Base-by-base conservation (phyloP, 2,797 vertebrate species). In the Mormyrops boulengeri region DNA sequence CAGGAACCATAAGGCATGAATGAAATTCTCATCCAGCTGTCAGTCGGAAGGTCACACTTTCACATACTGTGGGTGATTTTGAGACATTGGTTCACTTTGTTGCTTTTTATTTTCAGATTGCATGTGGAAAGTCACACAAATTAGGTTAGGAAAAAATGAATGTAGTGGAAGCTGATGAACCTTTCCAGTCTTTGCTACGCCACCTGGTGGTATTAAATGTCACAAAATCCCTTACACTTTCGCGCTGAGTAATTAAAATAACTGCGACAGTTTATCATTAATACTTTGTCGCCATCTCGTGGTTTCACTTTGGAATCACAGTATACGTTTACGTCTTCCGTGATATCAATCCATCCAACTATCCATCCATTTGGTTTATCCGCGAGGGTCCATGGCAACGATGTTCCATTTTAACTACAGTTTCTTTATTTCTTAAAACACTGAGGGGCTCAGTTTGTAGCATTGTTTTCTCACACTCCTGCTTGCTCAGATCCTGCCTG, bases 281-380 rank as follows among this genome's bases (percentile, higher is more conserved):
- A 41, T 82, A 47, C 77, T 44, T 19, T 82, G 77, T 82, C 77
- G 77, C 77, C 77, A 82, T 82, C 77, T 82, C 38, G 77, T 82
- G 77, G 77, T 44, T 82, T 82, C 7, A 82, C 77, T 47, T 82
- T 44, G 17, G 41, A 82, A 82, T 82, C 19, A 47, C 77, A 82
- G 7, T 82, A 11, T 77, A 41, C 1, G 38, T 38, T 38, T 38
- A 73, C 34, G 4, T 38, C 6, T 73, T 73, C 34, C 34, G 14
- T 41, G 0, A 38, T 34, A 17, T 17, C 50, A 11, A 2, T 52
- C 34, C 34, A 73, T 17, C 66, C 62, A 38, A 34, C 66, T 14
- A 30, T 34, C 30, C 69, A 77, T 77, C 14, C 14, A 77, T 77
- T 17, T 17, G 5, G 4, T 77, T 2, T 41, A 77, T 38, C 69